These are phyloP conservation scores for Dendroctonus ponderosae DNA, from an alignment of 1,140 invertebrate genomes.

Conservation along the genomic window DNA sequence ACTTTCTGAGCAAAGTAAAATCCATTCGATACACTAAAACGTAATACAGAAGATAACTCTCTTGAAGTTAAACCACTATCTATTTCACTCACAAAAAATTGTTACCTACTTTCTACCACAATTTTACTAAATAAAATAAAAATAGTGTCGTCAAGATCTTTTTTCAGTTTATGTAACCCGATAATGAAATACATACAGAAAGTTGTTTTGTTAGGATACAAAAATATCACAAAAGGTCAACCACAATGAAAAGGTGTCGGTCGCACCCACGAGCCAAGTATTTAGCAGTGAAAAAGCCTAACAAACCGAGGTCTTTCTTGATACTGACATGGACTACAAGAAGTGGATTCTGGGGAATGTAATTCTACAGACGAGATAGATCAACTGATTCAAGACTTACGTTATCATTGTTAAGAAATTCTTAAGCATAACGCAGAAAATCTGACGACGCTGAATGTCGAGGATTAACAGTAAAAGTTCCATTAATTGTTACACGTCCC, in stretches of 20 bases:
- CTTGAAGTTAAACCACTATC: neutral
- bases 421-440: neutral
- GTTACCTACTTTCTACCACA: slow-evolving; percentile 2
- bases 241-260: slow-evolving; percentile 11
- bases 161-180: neutral
- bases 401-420: slow-evolving; percentile 4
- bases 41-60: neutral
- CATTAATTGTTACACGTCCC: slow-evolving; percentile 17
- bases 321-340: slow-evolving; percentile 9
- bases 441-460: slow-evolving; percentile 8
- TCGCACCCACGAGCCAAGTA: slow-evolving; percentile 17
- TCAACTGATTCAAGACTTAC: slow-evolving; percentile 13
- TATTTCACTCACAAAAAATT: slow-evolving; percentile 5
- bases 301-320: slow-evolving; percentile 16
- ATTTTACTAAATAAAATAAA: neutral
- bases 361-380: slow-evolving; percentile 22
- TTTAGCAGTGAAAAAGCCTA: neutral
- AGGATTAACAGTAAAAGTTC: slow-evolving; percentile 23
- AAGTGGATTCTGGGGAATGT: slow-evolving; percentile 20
- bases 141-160: slow-evolving; percentile 3
- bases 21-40: neutral
- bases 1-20: neutral
- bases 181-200: slow-evolving; percentile 5
- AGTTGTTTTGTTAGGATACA: slow-evolving; percentile 15
- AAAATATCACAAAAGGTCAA: slow-evolving; percentile 25